phyloP scores from a whole-genome alignment of 2,113 vertebrate genomes.

The Falcunculus frontatus region DNA sequence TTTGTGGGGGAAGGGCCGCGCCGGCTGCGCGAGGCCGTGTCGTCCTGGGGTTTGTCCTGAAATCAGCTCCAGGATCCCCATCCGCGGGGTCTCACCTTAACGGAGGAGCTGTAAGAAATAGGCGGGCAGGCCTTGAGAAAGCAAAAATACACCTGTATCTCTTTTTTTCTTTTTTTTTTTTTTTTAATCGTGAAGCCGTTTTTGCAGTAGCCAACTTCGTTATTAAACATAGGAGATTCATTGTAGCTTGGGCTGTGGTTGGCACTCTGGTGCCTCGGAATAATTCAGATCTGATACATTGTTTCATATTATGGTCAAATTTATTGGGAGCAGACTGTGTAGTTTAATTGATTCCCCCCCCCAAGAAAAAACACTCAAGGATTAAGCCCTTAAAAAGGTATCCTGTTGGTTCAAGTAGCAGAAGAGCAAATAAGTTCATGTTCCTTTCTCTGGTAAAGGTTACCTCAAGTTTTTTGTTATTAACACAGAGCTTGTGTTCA shows the following conservation, averaged over 20 bases:
- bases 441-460: neutral
- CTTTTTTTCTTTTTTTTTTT: neutral
- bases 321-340: neutral
- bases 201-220: neutral
- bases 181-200: neutral
- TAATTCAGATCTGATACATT: neutral
- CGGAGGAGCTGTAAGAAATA: neutral
- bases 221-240: neutral
- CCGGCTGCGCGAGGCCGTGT: neutral
- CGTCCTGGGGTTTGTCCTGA: neutral
- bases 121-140: neutral
- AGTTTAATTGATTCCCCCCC: neutral
- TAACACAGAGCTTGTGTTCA: neutral
- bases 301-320: neutral
- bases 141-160: neutral
- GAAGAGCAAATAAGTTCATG: neutral
- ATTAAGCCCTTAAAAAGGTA: neutral
- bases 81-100: neutral
- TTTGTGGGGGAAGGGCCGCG: constrained; percentile 42
- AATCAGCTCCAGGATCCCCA: neutral
- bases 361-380: neutral
- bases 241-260: neutral
- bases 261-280: neutral
- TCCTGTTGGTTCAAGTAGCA: neutral
- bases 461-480: neutral